Conservation (phyloP, 2,797 vertebrate species). For the Sebastes hopkinsi region DNA sequence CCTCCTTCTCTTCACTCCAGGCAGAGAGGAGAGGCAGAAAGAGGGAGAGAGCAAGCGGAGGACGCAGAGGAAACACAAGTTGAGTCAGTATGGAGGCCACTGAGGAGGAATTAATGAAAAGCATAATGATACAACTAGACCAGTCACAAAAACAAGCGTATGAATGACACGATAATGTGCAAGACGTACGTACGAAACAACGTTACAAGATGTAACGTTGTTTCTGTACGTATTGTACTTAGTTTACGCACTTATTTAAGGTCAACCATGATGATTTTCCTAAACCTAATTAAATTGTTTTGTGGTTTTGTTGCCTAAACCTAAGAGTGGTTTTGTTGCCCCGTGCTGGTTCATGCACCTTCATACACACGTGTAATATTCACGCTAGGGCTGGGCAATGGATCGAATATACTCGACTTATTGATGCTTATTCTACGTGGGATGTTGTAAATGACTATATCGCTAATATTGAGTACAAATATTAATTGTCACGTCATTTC, state of each 20-base stretch:
- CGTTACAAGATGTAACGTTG: background rate
- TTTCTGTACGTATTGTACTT: background rate
- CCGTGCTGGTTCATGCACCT: too few species aligned
- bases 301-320: too few species aligned
- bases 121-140: background rate
- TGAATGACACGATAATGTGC: background rate
- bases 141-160: background rate
- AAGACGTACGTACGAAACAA: too few species aligned
- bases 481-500: too few species aligned
- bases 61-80: background rate
- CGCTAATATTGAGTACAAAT: too few species aligned
- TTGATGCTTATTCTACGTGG: too few species aligned
- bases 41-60: background rate
- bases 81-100: background rate
- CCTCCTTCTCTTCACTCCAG: slow-evolving; percentile 3
- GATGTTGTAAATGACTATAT: too few species aligned
- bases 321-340: too few species aligned
- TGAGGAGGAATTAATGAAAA: background rate
- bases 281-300: background rate
- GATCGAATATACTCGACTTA: too few species aligned
- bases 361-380: too few species aligned
- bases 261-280: background rate
- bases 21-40: background rate
- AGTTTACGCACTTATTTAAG: too few species aligned
- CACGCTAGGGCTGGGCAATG: too few species aligned